A percentile compares a stretch with the other conserved stretches of the same genome.
Evolutionary conservation across 2,113 vertebrate genomes (phyloP).

Genomic region (Oreochromis niloticus): DNA sequence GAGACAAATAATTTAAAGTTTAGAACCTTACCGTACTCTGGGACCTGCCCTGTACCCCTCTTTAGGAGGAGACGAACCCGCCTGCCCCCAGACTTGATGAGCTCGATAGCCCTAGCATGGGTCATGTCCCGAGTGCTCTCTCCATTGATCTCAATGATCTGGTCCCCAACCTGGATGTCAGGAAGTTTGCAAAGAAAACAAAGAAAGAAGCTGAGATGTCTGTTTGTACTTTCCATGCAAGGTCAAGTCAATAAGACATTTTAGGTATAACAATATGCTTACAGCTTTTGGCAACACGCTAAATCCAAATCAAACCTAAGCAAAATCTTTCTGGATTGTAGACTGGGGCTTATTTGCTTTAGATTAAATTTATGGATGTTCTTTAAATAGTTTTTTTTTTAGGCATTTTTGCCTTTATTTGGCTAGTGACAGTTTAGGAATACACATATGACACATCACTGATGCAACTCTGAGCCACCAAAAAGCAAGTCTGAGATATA

Average conservation of each 20-base stretch:
- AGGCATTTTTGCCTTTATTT: neutral
- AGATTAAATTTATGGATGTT: neutral
- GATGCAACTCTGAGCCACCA: neutral
- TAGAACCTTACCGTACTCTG: slow-evolving; percentile 89
- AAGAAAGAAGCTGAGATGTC: neutral
- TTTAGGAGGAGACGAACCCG: slow-evolving; percentile 91
- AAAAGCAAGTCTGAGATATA: neutral
- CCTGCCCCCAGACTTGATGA: slow-evolving; percentile 94
- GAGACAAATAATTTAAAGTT: neutral
- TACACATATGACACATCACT: neutral
- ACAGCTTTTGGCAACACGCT: neutral
- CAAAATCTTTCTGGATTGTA: neutral
- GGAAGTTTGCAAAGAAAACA: neutral
- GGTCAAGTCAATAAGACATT: neutral
- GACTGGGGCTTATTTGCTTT: neutral
- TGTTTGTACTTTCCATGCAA: neutral
- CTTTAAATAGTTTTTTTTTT: neutral
- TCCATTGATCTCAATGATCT: slow-evolving; percentile 99
- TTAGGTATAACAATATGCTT: neutral
- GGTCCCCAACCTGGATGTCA: slow-evolving; percentile 88
- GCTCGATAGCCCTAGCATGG: slow-evolving; percentile 92
- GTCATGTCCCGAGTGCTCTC: slow-evolving; percentile 97
- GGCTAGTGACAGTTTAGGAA: neutral
- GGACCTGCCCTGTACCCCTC: slow-evolving; percentile 93
- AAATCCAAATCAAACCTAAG: neutral